Evolutionary conservation across 2,888 invertebrate genomes (phyloP).

Genomic region (Lycocerus yunnanus): DNA sequence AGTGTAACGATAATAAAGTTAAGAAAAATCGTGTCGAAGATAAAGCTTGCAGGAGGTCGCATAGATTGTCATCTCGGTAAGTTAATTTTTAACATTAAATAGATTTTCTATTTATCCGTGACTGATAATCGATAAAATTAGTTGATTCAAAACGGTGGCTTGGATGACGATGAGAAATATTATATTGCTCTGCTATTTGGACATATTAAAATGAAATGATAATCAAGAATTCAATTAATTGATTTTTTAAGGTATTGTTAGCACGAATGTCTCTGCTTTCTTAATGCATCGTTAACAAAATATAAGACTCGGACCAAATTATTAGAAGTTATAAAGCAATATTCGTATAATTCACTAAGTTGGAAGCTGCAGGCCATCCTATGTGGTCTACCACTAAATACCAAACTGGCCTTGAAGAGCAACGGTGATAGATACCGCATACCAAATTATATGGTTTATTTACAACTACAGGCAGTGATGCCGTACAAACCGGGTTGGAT

Average conservation of each 20-base stretch:
- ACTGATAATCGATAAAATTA: background rate
- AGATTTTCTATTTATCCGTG: background rate
- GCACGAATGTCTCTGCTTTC: no score
- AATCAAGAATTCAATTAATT: background rate
- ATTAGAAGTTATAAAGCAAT: no score
- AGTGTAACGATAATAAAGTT: conserved; percentile 10
- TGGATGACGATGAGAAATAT: background rate
- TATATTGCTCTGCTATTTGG: background rate
- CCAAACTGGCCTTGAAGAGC: background rate
- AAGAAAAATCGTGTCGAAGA: conserved; percentile 27
- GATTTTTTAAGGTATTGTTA: no score
- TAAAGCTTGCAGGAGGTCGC: conserved; percentile 41
- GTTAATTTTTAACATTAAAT: conserved; percentile 3
- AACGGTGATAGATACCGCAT: no score
- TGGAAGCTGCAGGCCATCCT: no score
- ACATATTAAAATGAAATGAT: background rate
- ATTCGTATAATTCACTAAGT: no score
- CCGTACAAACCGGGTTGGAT: no score
- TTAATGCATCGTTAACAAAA: no score
- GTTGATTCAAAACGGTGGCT: background rate
- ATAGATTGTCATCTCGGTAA: conserved; percentile 42
- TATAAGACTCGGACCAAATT: no score
- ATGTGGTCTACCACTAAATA: background rate
- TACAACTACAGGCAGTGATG: no score
- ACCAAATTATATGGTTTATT: no score